Evolutionary conservation across 1,140 invertebrate genomes (phyloP), one percentile per base, ranked within the genome.

Genomic region (Eciton burchellii): DNA sequence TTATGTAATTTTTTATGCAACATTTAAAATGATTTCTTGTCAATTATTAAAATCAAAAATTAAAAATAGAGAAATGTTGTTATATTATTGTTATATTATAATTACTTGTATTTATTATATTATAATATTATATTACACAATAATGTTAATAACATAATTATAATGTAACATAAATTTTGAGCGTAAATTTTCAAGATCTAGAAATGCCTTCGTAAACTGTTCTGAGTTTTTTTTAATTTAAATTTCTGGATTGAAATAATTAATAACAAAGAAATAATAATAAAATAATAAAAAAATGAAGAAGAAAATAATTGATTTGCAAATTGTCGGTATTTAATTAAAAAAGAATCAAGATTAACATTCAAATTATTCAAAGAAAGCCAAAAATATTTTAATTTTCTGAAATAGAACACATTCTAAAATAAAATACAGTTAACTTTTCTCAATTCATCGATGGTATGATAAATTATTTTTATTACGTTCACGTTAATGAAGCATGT

Each of bases 161-260:
- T n/a, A n/a, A n/a, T n/a, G n/a, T n/a, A n/a, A n/a, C n/a, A n/a
- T n/a, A n/a, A n/a, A n/a, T n/a, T n/a, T 71, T 4, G 3, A 70
- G 12, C 14, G 19, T 21, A 71, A 56, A 72, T 59, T 3, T 59
- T 41, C 0, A 0, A 72, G 41, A 71, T 56, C 8, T 1, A 52
- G 21, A 8, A 14, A 21, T 5, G 4, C 56, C 2, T 72, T 12
- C 12, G 52, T 49, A 26, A 3, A 56, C 19, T 35, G 4, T 0
- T 70, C 35, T 56, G 0, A 21, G 12, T 24, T 21, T 12, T 21
- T 1, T 24, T 16, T 41, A 41, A 56, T 71, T 14, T 11, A 16
- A 71, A 71, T 56, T 41, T 4, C 4, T 1, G 54, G 43, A 70
- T 21, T 70, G 29, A 52, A 57, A 72, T 72, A n/a, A 59, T 57